These are phyloP conservation scores for Craseonycteris thonglongyai DNA, from an alignment of 2,113 vertebrate genomes.

Conservation along the genomic window DNA sequence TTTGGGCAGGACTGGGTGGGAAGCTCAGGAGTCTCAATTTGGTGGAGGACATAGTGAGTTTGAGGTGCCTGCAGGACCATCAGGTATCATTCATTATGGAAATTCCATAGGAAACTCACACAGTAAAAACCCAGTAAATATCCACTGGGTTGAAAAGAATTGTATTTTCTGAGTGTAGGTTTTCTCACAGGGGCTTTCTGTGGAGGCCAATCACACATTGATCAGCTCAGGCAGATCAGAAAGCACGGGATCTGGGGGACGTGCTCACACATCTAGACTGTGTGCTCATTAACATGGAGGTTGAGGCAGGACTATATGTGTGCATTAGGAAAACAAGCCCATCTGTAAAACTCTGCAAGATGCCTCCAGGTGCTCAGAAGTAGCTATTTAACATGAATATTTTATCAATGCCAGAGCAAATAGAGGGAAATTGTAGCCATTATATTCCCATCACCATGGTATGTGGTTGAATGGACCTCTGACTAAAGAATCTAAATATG, in stretches of 20 bases:
- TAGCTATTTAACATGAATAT: slow-evolving; percentile 60
- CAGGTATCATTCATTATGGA: neutral
- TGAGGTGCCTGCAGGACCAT: neutral
- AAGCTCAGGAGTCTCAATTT: neutral
- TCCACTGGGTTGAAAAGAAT: neutral
- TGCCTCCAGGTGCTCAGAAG: slow-evolving; percentile 52
- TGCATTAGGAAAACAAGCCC: slow-evolving; percentile 50
- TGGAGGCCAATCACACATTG: neutral
- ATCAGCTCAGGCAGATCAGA: neutral
- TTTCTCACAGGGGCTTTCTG: neutral
- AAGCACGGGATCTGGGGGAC: too few relatives aligned
- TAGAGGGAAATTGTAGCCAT: slow-evolving; percentile 47
- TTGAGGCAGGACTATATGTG: neutral
- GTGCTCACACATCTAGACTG: neutral
- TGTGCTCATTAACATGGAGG: neutral
- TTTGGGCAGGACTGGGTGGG: too few relatives aligned
- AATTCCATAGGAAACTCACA: neutral
- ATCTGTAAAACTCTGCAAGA: neutral
- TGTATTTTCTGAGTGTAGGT: neutral
- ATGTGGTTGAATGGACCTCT: slow-evolving; percentile 31
- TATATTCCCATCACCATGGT: neutral
- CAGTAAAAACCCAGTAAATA: neutral
- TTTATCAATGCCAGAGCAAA: slow-evolving; percentile 57
- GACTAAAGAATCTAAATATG: slow-evolving; percentile 45
- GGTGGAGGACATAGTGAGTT: neutral